phyloP scores from a whole-genome alignment of 2,888 invertebrate genomes.

The Camptogramma bilineatum region DNA sequence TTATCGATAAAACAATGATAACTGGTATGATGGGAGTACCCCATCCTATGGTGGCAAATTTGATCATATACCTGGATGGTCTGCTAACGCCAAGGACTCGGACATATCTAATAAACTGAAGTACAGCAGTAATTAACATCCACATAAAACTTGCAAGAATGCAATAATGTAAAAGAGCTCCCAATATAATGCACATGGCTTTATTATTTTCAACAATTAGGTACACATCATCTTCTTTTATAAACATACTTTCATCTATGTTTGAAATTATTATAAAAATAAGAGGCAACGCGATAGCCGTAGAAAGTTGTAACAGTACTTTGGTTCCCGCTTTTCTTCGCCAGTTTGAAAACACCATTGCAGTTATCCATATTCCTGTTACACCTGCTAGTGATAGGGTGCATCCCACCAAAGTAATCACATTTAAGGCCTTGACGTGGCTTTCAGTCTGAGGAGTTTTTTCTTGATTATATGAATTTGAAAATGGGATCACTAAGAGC shows the following conservation, averaged over 20 bases:
- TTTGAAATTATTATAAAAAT: slow-evolving; percentile 73
- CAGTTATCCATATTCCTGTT: slow-evolving; percentile 85
- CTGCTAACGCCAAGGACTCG: slow-evolving; percentile 86
- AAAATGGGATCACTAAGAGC: slow-evolving; percentile 67
- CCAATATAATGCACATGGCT: slow-evolving; percentile 83
- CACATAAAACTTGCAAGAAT: slow-evolving; percentile 89
- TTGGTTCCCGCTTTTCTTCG: slow-evolving; percentile 87
- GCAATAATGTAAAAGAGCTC: slow-evolving; percentile 88
- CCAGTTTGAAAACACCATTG: slow-evolving; percentile 85
- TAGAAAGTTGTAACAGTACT: slow-evolving; percentile 87
- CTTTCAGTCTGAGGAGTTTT: slow-evolving; percentile 44
- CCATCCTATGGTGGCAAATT: slow-evolving; percentile 88
- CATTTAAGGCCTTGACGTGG: slow-evolving; percentile 80
- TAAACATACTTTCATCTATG: slow-evolving; percentile 63
- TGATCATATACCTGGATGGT: slow-evolving; percentile 86
- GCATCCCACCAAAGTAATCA: slow-evolving; percentile 86
- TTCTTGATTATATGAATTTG: slow-evolving; percentile 33
- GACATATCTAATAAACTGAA: slow-evolving; percentile 89
- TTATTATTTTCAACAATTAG: slow-evolving; percentile 55
- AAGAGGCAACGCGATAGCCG: slow-evolving; percentile 86
- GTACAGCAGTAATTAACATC: slow-evolving; percentile 89
- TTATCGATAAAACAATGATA: slow-evolving; percentile 69
- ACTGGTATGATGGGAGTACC: slow-evolving; percentile 86
- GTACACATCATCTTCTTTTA: slow-evolving; percentile 52
- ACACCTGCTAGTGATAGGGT: slow-evolving; percentile 85